Conservation (phyloP, 2,888 invertebrate species). For the Spodoptera littoralis region DNA sequence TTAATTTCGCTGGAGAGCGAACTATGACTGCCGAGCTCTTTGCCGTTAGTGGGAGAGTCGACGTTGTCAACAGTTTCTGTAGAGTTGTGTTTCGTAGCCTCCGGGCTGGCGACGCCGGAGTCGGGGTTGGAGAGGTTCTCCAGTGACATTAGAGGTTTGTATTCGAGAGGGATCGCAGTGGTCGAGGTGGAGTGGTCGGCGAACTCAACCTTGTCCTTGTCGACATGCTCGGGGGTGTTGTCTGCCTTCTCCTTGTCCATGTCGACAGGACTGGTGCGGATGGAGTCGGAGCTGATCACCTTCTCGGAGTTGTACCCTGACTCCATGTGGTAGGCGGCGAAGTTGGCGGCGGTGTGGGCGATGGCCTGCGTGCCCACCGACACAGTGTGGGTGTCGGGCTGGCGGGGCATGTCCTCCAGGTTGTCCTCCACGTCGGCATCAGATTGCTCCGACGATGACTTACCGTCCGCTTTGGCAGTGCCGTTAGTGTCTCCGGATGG, state of each 20-base stretch:
- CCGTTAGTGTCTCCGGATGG: conserved; percentile 71
- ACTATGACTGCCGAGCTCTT: conserved; percentile 82
- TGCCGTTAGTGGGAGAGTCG: conserved; percentile 81
- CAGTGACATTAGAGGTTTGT: conserved; percentile 78
- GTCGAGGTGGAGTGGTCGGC: conserved; percentile 79
- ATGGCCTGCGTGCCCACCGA: conserved; percentile 72
- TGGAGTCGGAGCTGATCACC: conserved; percentile 83
- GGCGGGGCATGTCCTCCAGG: conserved; percentile 87
- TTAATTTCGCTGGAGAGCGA: conserved; percentile 89
- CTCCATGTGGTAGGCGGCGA: conserved; percentile 88
- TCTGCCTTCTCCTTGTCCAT: conserved; percentile 88
- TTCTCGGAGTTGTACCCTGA: conserved; percentile 91
- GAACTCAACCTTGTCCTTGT: conserved; percentile 88
- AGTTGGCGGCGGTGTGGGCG: conserved; percentile 83
- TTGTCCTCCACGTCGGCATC: conserved; percentile 96
- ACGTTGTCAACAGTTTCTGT: conserved; percentile 86
- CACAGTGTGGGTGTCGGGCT: conserved; percentile 68
- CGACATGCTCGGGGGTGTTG: conserved; percentile 87
- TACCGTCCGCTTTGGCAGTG: conserved; percentile 80
- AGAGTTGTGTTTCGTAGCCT: conserved; percentile 88
- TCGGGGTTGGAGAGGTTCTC: conserved; percentile 85
- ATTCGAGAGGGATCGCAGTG: conserved; percentile 75
- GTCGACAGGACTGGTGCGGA: conserved; percentile 83
- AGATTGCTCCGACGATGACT: conserved; percentile 91
- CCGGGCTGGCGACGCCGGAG: conserved; percentile 89